Evolutionary conservation across 2,113 vertebrate genomes (phyloP).

Genomic region (Andinoacara biseriatus): DNA sequence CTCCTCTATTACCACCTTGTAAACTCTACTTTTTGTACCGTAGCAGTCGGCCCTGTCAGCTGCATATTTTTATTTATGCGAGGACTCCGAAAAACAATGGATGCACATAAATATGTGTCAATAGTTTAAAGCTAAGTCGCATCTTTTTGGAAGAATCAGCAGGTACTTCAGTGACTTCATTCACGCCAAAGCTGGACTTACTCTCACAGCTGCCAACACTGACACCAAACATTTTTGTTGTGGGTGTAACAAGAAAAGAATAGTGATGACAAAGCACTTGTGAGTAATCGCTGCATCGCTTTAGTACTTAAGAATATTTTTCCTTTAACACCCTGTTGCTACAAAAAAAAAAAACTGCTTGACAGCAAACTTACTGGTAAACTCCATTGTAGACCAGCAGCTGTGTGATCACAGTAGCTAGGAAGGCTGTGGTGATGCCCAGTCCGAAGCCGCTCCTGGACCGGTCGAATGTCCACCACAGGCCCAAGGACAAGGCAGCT

Average conservation of each 20-base stretch:
- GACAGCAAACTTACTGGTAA: constrained; percentile 89
- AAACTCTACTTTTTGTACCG: constrained; percentile 36
- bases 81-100: no score
- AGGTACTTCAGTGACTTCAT: background rate
- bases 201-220: background rate
- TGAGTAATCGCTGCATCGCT: background rate
- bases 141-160: background rate
- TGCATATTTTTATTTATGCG: background rate
- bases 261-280: background rate
- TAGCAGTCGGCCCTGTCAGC: constrained; percentile 4
- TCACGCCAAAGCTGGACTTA: background rate
- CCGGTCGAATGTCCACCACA: constrained; percentile 98
- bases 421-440: constrained; percentile 91
- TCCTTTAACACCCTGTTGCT: background rate
- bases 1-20: background rate
- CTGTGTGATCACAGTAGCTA: constrained; percentile 93
- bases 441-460: constrained; percentile 95
- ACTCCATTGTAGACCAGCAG: constrained; percentile 96
- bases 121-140: no score
- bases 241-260: background rate
- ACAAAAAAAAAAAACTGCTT: background rate
- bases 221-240: background rate
- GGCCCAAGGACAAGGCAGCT: constrained; percentile 92
- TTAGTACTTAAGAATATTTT: background rate
- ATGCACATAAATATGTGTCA: no score